Base-by-base conservation (phyloP, 2,888 invertebrate species). In the Tiphia femorata region DNA sequence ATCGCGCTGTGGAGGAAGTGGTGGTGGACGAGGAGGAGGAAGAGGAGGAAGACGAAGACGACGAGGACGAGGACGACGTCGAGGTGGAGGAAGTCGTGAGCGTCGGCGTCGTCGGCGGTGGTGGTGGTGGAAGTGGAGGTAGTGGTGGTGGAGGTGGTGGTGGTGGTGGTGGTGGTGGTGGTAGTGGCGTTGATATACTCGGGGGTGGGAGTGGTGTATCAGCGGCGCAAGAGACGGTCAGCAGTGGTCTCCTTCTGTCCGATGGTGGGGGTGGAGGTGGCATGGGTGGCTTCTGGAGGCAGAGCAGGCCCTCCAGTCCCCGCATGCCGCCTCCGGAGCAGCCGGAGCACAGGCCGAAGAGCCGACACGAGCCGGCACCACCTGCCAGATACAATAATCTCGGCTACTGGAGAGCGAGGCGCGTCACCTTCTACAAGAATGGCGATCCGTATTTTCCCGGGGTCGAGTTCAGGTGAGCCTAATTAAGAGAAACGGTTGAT, bases 391-490 rank as follows among this genome's bases (percentile, higher is more conserved):
- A 93, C 84, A 90, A 90, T 64, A 93, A 94, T 82, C 87, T 94
- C 47, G 93, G 93, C 64, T 94, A 92, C 80, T 95, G 95, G 95
- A 90, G 92, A 75, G 94, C 95, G 0, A 86, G 94, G 56, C 86
- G 95, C 47, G 93, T 96, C 54, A 91, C 93, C 1, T 96, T 97
- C 84, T 97, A 93, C 85, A 91, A 94, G 80, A 97, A 97, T 87
- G 97, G 97, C 2, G 96, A 97, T 80, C 93, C 95, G 0, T 94
- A 95, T 80, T 95, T 93, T 79, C 94, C 94, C 12, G 96, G 96
- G 0, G 90, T 95, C 29, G 95, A 95, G 83, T 91, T 93, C 79
- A 88, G 93, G 71, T 84, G 14, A 59, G 68, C 10, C 3, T 2
- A 1, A n/a, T n/a, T n/a, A n/a, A n/a, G n/a, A n/a, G n/a, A n/a